Evolutionary conservation across 1,140 invertebrate species (phyloP).

Genomic region (Adelges cooleyi): DNA sequence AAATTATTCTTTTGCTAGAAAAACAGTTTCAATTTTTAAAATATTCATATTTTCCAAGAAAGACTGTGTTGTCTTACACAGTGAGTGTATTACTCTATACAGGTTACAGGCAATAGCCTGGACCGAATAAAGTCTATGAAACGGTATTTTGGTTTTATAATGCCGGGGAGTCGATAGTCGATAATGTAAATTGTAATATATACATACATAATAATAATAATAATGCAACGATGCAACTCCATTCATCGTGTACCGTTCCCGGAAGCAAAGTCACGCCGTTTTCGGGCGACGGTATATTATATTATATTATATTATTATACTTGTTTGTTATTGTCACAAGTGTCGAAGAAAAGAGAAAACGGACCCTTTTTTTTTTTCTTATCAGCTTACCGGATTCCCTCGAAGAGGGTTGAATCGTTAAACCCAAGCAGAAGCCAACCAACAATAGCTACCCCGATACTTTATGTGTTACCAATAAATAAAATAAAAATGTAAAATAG

Average conservation of each 20-base stretch:
- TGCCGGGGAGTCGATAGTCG: too few species aligned
- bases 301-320: neutral
- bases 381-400: neutral
- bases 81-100: too few species aligned
- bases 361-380: constrained; percentile 18
- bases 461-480: too few species aligned
- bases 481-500: too few species aligned
- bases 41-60: too few species aligned
- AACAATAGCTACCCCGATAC: too few species aligned
- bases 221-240: neutral
- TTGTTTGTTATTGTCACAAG: neutral
- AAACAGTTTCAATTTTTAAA: too few species aligned
- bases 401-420: constrained; percentile 10
- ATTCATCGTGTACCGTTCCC: neutral
- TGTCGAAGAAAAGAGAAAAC: neutral
- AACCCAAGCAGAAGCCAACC: neutral
- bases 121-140: too few species aligned
- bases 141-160: neutral
- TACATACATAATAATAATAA: neutral
- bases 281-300: neutral
- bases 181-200: neutral
- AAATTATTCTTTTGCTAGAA: too few species aligned
- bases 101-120: too few species aligned
- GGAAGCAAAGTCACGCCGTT: constrained; percentile 18
- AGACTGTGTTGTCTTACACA: too few species aligned